Base-by-base conservation (phyloP, 2,888 invertebrate species). In the Anaspis maculata region DNA sequence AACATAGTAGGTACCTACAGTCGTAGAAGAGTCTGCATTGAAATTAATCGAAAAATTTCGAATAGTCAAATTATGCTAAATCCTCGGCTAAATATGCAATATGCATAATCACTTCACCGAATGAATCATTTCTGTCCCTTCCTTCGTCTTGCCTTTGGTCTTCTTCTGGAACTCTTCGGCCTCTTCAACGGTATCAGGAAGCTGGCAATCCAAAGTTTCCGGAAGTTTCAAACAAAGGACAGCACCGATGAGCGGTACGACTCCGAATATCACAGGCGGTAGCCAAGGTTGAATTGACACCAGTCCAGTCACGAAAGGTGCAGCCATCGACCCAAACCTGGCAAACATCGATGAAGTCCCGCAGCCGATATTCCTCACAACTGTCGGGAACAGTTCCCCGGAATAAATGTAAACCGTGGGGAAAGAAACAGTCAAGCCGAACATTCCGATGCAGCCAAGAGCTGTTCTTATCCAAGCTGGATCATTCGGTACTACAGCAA, bases 361-460 rank as follows among this genome's bases (percentile, higher is more conserved):
- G 34, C 92, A 79, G 0, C 88, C 91, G 23, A 84, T 79, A 55
- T 90, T 91, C 15, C 92, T 73, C 0, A 90, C 80, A 2, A 89
- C 83, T 0, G 92, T 92, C 0, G 92, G 92, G 59, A 89, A 91
- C 9, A 90, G 61, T 64, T 92, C 92, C 0, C 88, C 87, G 1
- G 85, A 83, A 61, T 84, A 92, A 10, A 92, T 73, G 59, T 91
- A 92, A 3, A 84, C 83, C 2, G 85, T 83, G 2, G 88, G 84
- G 57, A 91, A 94, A 1, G 83, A 76, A 24, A 88, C 76, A 10
- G 86, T 83, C 62, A 86, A 78, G 7, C 88, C 86, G 54, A 85
- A 81, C 41, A 90, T 79, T 0, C 84, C 87, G 24, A 79, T 59
- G 43, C 83, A 77, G 21, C 85, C 83, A 22, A 88, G 71, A 4